Base-by-base conservation (phyloP, 2,888 invertebrate genomes). In the Pecten maximus region DNA sequence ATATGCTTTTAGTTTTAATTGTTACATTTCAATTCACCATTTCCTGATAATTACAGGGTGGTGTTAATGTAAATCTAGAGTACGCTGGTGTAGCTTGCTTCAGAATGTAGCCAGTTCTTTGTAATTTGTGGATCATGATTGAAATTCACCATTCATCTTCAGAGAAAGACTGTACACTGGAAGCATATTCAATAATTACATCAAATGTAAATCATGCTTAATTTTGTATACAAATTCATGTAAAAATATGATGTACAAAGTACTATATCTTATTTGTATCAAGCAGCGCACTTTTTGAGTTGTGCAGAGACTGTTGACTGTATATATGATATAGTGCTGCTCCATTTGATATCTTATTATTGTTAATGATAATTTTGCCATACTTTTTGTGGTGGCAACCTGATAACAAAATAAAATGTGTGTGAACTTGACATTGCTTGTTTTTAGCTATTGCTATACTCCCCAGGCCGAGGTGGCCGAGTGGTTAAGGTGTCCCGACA, bases 331-430 rank as follows among this genome's bases (percentile, higher is more conserved):
- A 44, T 35, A 35, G 28, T 74, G 74, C 28, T 35, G 28, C 28
- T 8, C 35, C 28, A 35, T 74, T 74, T 74, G 74, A 35, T 74
- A 10, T 74, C 35, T 74, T 35, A 74, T 74, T 74, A 74, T 12
- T 74, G 74, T 74, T 35, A 74, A 28, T 28, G 74, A 74, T 74
- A 74, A 74, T 35, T 60, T 74, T 74, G 74, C 74, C 16, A 74
- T 35, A 74, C 74, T 35, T 10, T 10, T 28, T 35, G 23, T 28
- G 28, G 28, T 6, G 28, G 74, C 35, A 35, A 15, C 28, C 35
- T 60, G 23, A 74, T 74, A 23, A 74, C 19, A 74, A 74, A 74
- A 74, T 35, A 74, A 74, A 74, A 35, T 35, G 10, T 28, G 74
- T 74, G 74, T 74, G 74, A 74, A 28, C 19, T 54, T 54, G 6